Evolutionary conservation across 2,888 invertebrate genomes (phyloP), one percentile per base, ranked within the genome.

Genomic region (Dascillus cervinus): DNA sequence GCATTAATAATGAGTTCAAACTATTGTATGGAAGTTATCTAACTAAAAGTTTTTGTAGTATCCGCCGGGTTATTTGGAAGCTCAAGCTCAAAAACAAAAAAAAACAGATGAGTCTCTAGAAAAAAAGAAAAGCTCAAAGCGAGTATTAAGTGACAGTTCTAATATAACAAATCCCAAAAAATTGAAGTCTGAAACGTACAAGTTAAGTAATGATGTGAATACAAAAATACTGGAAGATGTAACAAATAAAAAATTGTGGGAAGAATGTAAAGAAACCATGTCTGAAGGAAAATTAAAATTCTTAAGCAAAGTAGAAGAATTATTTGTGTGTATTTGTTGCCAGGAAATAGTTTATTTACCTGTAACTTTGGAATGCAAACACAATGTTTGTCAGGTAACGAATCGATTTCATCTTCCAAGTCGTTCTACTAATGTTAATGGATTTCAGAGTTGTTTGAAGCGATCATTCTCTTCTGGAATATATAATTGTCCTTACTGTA

Each of bases 361-460:
- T 0, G 69, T 85, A 10, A 87, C 86, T 0, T 81, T 82, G 0
- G 66, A 72, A 0, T 88, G 88, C 50, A 60, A 65, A 22, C 88
- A 89, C 55, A 87, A 82, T 53, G 75, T 85, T 40, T 89, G 88
- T 53, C 66, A 73, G 89, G n/a, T n/a, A n/a, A n/a, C n/a, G n/a
- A n/a, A n/a, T n/a, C n/a, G n/a, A n/a, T n/a, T n/a, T n/a, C n/a
- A n/a, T n/a, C n/a, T n/a, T n/a, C n/a, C n/a, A n/a, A n/a, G n/a
- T n/a, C n/a, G n/a, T n/a, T n/a, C n/a, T n/a, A n/a, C n/a, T n/a
- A n/a, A n/a, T n/a, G n/a, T n/a, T n/a, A n/a, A n/a, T n/a, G n/a
- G n/a, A 36, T 64, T 67, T 3, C 62, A 78, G 69, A 59, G 57
- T 1, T 87, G 87, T 53, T 55, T 87, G 30, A 71, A 72, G 49